phyloP scores from a whole-genome alignment of 2,113 vertebrate genomes.

The Microtus oregoni region DNA sequence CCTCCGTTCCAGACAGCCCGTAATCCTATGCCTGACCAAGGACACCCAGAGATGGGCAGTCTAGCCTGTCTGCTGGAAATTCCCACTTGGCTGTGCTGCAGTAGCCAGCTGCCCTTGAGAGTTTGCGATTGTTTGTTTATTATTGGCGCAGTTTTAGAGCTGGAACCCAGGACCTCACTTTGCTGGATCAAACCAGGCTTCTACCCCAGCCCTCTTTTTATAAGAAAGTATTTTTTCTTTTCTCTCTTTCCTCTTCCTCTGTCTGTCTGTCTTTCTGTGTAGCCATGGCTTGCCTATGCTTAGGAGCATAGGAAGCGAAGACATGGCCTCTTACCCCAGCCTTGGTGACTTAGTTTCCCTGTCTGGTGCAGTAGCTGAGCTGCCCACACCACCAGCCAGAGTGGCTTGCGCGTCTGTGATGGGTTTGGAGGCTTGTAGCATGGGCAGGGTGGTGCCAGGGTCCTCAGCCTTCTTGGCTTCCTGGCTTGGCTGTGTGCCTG shows the following conservation, averaged over 20 bases:
- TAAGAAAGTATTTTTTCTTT: neutral
- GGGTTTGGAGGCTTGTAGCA: neutral
- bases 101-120: neutral
- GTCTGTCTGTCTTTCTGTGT: neutral
- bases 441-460: neutral
- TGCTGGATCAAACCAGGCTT: too few species aligned
- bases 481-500: neutral
- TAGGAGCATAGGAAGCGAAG: neutral
- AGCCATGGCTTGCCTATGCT: neutral
- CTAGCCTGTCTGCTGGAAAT: conserved; percentile 30
- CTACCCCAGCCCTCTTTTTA: neutral
- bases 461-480: neutral
- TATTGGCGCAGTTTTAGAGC: neutral
- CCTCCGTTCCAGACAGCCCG: neutral
- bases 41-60: neutral
- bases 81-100: neutral
- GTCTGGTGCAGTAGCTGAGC: neutral
- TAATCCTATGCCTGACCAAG: neutral
- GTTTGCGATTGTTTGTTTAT: neutral
- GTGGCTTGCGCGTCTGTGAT: neutral
- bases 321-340: neutral
- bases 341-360: neutral
- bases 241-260: too few species aligned
- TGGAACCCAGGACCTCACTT: neutral
- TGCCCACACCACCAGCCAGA: neutral